phyloP scores from a whole-genome alignment of 2,797 vertebrate genomes.

The Hippoglossus hippoglossus region DNA sequence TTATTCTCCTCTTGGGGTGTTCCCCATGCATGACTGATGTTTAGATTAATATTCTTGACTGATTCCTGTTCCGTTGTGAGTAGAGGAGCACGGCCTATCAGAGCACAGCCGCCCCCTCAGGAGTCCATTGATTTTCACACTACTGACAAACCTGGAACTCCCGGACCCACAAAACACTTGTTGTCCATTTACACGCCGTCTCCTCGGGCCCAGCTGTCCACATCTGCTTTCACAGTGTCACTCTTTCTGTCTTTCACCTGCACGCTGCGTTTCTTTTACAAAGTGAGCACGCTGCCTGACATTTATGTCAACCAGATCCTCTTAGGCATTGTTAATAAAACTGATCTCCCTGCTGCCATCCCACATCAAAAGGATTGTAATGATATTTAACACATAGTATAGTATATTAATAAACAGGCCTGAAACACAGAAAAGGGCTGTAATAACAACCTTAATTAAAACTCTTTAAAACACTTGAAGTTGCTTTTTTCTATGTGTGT shows the following conservation, averaged over 20 bases:
- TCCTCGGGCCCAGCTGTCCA: slow-evolving; percentile 36
- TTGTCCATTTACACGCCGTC: slow-evolving; percentile 49
- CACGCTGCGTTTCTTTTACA: neutral
- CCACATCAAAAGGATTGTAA: neutral
- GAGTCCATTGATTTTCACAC: slow-evolving; percentile 72
- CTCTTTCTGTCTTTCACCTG: neutral
- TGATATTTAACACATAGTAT: slow-evolving; percentile 28
- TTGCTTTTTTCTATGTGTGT: no score
- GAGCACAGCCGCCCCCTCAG: slow-evolving; percentile 59
- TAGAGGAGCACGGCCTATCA: slow-evolving; percentile 59
- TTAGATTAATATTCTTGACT: slow-evolving; percentile 82
- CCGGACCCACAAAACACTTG: slow-evolving; percentile 53
- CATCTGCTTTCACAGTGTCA: slow-evolving; percentile 26
- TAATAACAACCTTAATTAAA: neutral
- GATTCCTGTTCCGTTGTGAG: slow-evolving; percentile 70
- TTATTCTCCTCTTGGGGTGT: slow-evolving; percentile 82
- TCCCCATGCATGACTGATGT: slow-evolving; percentile 84
- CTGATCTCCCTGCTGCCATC: neutral
- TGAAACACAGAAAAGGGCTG: neutral
- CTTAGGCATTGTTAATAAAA: slow-evolving; percentile 13
- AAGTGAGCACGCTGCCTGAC: slow-evolving; percentile 4
- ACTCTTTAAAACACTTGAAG: no score
- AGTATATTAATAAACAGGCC: neutral
- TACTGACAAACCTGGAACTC: slow-evolving; percentile 64
- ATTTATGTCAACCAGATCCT: slow-evolving; percentile 8